Conservation (phyloP, 2,888 invertebrate species). For the Lasioglossum pauxillum region DNA sequence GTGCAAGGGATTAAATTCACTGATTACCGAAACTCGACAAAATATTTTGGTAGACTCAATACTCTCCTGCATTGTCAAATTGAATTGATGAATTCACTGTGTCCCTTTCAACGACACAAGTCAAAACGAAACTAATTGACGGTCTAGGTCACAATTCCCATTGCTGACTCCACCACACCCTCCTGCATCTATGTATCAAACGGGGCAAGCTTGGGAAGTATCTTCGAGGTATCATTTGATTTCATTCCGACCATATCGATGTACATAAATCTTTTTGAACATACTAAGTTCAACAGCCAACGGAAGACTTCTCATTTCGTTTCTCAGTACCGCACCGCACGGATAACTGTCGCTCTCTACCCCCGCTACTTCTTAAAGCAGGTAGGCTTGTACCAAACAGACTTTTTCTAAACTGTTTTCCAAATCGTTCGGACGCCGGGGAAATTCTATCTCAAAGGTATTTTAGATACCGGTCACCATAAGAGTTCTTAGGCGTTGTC, state of each 20-base stretch:
- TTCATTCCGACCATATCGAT: background rate
- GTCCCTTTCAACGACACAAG: background rate
- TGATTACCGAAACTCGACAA: background rate
- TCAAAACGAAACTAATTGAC: background rate
- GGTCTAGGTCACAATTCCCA: background rate
- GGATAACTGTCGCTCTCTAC: background rate
- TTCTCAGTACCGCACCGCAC: background rate
- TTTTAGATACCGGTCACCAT: background rate
- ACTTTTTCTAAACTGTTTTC: background rate
- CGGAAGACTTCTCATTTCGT: conserved; percentile 11
- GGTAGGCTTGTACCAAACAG: background rate
- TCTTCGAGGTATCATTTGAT: background rate
- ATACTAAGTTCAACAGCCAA: background rate
- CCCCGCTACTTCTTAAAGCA: background rate
- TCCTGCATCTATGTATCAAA: background rate
- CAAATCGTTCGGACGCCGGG: background rate
- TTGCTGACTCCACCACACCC: too few species aligned
- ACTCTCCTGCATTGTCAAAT: background rate
- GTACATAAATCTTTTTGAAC: background rate
- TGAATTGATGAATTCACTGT: background rate
- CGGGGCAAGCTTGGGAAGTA: background rate
- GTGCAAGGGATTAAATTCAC: background rate
- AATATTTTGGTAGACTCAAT: background rate
- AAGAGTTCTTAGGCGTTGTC: background rate
- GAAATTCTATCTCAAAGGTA: background rate